Evolutionary conservation across 2,113 vertebrate genomes (phyloP).

Genomic region (Scomber japonicus): DNA sequence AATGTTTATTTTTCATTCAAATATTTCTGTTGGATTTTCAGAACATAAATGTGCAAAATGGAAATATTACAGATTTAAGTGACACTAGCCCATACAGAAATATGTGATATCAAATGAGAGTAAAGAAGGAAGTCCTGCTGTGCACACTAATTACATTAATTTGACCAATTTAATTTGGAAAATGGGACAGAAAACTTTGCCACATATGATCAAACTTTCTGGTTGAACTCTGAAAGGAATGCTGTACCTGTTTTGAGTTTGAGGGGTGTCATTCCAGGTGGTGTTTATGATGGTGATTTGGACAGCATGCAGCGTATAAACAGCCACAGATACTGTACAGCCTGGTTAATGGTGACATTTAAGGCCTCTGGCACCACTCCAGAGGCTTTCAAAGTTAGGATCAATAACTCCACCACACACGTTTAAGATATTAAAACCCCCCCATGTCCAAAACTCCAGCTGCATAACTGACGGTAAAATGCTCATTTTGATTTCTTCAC

Average conservation of each 20-base stretch:
- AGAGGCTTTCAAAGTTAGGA: slow-evolving; percentile 13
- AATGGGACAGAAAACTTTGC: background rate
- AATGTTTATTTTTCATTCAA: too few species aligned
- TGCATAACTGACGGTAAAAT: background rate
- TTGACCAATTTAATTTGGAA: background rate
- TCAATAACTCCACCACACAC: background rate
- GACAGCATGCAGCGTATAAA: background rate
- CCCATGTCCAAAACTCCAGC: background rate
- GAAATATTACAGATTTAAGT: too few species aligned
- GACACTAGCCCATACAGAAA: too few species aligned
- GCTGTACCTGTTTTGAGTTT: background rate
- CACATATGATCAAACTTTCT: background rate
- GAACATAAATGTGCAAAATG: too few species aligned
- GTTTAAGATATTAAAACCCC: background rate
- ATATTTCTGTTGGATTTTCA: too few species aligned
- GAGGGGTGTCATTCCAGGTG: background rate
- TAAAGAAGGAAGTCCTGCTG: too few species aligned
- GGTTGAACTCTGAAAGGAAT: background rate
- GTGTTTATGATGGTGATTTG: background rate
- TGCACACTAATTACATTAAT: too few species aligned
- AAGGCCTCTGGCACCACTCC: background rate
- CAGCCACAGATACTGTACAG: background rate
- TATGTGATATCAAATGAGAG: too few species aligned
- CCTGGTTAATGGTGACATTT: too few species aligned
- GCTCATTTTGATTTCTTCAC: background rate